Conservation (phyloP, 2,113 vertebrate genomes). For the Cyrtonyx montezumae region DNA sequence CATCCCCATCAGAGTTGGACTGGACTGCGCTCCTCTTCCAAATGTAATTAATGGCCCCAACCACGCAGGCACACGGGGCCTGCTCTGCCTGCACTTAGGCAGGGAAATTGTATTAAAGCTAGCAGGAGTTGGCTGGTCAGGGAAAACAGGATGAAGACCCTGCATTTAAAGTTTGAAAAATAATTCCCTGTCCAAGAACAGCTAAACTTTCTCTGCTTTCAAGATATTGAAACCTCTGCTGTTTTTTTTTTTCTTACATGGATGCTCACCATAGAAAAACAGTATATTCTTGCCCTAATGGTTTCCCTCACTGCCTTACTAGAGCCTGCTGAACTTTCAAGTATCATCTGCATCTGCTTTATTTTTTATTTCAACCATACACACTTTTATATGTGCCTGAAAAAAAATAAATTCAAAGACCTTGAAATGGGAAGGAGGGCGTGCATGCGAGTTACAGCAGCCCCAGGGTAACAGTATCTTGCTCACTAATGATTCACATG, state of each 20-base stretch:
- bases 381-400: constrained; percentile 54
- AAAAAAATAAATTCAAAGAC: constrained; percentile 64
- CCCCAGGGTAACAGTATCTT: constrained; percentile 32
- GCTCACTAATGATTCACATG: constrained; percentile 48
- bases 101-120: not conserved
- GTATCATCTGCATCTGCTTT: constrained; percentile 63
- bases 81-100: not conserved
- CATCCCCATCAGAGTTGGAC: rapidly evolving
- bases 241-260: not conserved
- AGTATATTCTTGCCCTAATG: not conserved
- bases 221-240: not conserved
- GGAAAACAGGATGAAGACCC: not conserved
- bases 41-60: not conserved
- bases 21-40: not conserved
- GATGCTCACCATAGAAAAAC: not conserved
- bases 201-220: not conserved
- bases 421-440: constrained; percentile 39
- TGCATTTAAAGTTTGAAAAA: not conserved
- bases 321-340: constrained; percentile 31
- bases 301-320: not conserved
- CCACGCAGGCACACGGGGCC: not conserved
- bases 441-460: constrained; percentile 45
- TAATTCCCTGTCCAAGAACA: not conserved
- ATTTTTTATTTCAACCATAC: constrained; percentile 72
- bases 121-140: not conserved